Percentiles rank a stretch among this genome's conserved stretches.
phyloP scores from a whole-genome alignment of 2,113 vertebrate species.

The Ceyx melanurus region DNA sequence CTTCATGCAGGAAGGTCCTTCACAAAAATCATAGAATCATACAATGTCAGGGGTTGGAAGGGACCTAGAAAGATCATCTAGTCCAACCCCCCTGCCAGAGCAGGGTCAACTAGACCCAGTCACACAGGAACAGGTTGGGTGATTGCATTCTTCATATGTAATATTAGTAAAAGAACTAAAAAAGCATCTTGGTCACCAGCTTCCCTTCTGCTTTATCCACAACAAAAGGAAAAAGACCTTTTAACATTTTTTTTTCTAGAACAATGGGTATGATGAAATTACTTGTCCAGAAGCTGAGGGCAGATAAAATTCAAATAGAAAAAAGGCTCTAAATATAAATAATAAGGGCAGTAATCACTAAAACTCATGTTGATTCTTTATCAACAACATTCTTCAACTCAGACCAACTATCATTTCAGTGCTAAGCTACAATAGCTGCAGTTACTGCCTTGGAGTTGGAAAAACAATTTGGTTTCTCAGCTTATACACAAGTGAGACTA shows the following conservation, averaged over 20 bases:
- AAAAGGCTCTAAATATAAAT: background rate
- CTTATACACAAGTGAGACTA: background rate
- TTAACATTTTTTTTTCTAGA: background rate
- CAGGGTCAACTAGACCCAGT: no score
- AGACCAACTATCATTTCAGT: background rate
- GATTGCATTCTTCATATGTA: background rate
- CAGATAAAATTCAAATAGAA: background rate
- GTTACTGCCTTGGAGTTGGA: background rate
- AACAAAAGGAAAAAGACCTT: background rate
- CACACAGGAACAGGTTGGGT: background rate
- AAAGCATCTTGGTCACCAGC: background rate
- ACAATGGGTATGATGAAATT: background rate
- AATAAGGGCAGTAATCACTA: background rate
- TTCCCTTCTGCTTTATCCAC: background rate
- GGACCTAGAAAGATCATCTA: no score
- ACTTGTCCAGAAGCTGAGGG: background rate
- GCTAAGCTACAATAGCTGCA: background rate
- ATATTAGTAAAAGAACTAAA: background rate
- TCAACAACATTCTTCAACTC: background rate
- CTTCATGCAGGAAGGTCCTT: background rate
- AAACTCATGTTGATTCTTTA: background rate
- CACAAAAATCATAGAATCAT: background rate
- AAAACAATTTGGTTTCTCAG: rapidly evolving
- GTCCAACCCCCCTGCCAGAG: no score
- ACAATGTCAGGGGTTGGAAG: no score